phyloP scores from a whole-genome alignment of 2,888 invertebrate genomes.

The Torymus auratus region DNA sequence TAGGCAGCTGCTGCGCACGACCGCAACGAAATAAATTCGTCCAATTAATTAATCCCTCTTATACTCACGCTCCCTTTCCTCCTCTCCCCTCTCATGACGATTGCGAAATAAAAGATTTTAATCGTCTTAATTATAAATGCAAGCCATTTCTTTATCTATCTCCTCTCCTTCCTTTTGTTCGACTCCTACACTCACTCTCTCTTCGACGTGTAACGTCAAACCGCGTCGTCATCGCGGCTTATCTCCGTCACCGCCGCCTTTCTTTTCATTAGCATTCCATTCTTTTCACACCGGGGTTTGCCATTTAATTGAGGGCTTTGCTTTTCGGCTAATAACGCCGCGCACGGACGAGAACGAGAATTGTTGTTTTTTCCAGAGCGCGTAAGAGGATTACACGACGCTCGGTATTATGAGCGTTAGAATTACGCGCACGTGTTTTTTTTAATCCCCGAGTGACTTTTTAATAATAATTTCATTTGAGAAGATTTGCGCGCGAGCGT shows the following conservation, averaged over 20 bases:
- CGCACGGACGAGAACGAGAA: too few species aligned
- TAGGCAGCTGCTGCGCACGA: not conserved
- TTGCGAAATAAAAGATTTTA: conserved; percentile 44
- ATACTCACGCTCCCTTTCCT: not conserved
- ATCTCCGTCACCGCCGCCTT: not conserved
- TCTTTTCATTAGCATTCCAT: conserved; percentile 20
- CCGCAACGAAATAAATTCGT: conserved; percentile 22
- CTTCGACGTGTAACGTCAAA: conserved; percentile 26
- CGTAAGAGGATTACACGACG: too few species aligned
- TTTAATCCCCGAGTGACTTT: not conserved
- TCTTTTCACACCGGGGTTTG: too few species aligned
- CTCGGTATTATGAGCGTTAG: too few species aligned
- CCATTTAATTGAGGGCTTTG: too few species aligned
- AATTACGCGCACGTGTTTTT: not conserved
- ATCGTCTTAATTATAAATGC: conserved; percentile 37
- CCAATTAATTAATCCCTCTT: conserved; percentile 33
- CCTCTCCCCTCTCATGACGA: not conserved
- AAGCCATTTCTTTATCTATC: conserved; percentile 23
- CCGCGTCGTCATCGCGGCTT: not conserved
- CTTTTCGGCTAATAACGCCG: too few species aligned
- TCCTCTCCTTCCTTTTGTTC: conserved; percentile 6
- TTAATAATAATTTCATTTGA: conserved; percentile 20
- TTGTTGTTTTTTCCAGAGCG: too few species aligned
- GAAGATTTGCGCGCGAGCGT: not conserved
- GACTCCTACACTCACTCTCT: conserved; percentile 2